These are phyloP conservation scores for Microplitis deprimator DNA, from an alignment of 2,888 invertebrate species.

Conservation along the genomic window DNA sequence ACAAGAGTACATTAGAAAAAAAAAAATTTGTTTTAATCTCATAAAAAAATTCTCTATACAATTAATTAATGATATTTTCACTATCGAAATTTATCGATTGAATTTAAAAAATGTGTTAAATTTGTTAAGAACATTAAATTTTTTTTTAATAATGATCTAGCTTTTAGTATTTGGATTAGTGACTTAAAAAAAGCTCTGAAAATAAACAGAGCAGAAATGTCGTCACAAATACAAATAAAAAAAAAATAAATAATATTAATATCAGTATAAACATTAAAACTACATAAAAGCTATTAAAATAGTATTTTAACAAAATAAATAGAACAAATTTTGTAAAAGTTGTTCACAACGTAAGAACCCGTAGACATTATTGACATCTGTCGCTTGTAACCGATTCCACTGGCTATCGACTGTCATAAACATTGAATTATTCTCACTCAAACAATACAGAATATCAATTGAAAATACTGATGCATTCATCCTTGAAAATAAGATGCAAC, in stretches of 20 bases:
- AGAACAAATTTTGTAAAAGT: no score
- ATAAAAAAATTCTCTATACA: not conserved
- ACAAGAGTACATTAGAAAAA: not conserved
- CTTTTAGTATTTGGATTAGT: not conserved
- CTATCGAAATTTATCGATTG: not conserved
- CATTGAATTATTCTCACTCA: conserved; percentile 15
- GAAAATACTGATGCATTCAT: conserved; percentile 5
- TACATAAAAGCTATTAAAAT: not conserved
- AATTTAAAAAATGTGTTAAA: not conserved
- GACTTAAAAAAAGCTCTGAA: not conserved
- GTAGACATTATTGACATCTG: conserved; percentile 32
- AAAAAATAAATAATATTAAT: not conserved
- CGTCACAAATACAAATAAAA: not conserved
- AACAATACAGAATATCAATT: not conserved
- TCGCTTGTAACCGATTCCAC: conserved; percentile 2
- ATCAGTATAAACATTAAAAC: not conserved
- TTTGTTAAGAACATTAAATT: not conserved
- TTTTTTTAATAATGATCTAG: not conserved
- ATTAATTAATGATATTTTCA: not conserved
- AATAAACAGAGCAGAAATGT: not conserved
- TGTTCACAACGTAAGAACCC: not conserved
- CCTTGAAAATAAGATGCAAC: not conserved
- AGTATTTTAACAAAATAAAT: no score
- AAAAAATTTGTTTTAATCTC: not conserved
- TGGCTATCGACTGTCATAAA: conserved; percentile 15